These are phyloP conservation scores for Uloborus diversus DNA, from an alignment of 1,140 invertebrate genomes.

Conservation along the genomic window DNA sequence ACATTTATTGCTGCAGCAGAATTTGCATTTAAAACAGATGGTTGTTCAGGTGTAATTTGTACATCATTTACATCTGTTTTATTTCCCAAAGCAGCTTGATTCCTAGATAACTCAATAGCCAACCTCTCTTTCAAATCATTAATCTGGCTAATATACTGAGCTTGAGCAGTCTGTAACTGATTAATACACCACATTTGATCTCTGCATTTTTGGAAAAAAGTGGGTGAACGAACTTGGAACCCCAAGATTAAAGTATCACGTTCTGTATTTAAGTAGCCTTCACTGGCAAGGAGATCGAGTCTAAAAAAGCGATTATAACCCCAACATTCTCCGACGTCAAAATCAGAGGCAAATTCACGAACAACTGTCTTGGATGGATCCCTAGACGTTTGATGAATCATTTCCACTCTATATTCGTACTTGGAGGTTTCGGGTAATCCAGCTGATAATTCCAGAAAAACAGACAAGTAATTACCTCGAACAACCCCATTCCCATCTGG, in stretches of 20 bases:
- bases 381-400: slow-evolving; percentile 88
- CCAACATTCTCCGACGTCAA: slow-evolving; percentile 98
- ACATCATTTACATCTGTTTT: slow-evolving; percentile 22
- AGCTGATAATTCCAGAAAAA: slow-evolving; percentile 89
- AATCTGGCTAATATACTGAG: slow-evolving; percentile 81
- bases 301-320: slow-evolving; percentile 95
- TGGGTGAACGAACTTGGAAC: slow-evolving; percentile 92
- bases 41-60: slow-evolving; percentile 9
- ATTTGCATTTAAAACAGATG: neutral
- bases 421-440: slow-evolving; percentile 93
- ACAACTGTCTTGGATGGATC: slow-evolving; percentile 92
- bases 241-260: slow-evolving; percentile 65
- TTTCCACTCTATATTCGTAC: slow-evolving; percentile 95
- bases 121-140: slow-evolving; percentile 86
- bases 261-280: slow-evolving; percentile 77
- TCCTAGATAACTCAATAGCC: slow-evolving; percentile 77
- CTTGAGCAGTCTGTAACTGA: slow-evolving; percentile 81
- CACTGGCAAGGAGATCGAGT: slow-evolving; percentile 86
- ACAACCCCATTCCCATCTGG: slow-evolving; percentile 91
- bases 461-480: slow-evolving; percentile 89
- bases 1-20: neutral
- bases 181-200: slow-evolving; percentile 95
- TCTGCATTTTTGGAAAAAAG: slow-evolving; percentile 90
- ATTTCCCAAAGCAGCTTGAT: slow-evolving; percentile 64
- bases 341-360: slow-evolving; percentile 87